Conservation (phyloP, 2,888 invertebrate genomes). For the Epistrophe eligans region DNA sequence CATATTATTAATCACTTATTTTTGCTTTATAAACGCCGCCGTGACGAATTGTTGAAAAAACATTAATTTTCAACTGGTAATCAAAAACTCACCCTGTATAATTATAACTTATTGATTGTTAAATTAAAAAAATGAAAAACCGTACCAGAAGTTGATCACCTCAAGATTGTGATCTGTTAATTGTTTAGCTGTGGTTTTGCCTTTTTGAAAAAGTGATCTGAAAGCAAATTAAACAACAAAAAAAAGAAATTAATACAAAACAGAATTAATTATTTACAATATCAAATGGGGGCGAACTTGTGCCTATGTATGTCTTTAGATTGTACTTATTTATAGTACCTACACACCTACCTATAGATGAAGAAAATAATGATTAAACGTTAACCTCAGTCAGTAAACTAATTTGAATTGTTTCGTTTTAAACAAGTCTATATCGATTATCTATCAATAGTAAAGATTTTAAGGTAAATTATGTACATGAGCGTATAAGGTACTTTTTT, state of each 20-base stretch:
- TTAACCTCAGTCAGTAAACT: neutral
- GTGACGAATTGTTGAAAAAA: too few relatives aligned
- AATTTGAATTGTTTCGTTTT: neutral
- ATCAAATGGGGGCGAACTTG: conserved; percentile 62
- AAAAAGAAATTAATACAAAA: neutral
- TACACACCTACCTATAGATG: conserved; percentile 6
- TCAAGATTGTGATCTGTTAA: conserved; percentile 67
- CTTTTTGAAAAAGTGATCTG: conserved; percentile 40
- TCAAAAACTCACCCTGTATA: conserved; percentile 5
- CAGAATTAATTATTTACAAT: conserved; percentile 44
- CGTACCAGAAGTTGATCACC: conserved; percentile 63
- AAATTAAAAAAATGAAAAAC: conserved; percentile 3
- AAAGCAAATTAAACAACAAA: conserved; percentile 14
- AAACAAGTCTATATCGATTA: too few relatives aligned
- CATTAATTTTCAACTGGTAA: too few relatives aligned
- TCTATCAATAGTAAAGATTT: neutral
- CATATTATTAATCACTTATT: too few relatives aligned
- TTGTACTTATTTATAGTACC: conserved; percentile 15
- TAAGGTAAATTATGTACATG: neutral
- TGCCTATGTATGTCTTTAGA: conserved; percentile 17
- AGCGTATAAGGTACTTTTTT: neutral
- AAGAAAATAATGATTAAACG: conserved; percentile 34
- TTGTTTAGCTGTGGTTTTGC: conserved; percentile 59
- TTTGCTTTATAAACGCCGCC: too few relatives aligned
- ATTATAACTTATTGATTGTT: conserved; percentile 3